Conservation (phyloP, 2,888 invertebrate species). For the Chironomus tentans region DNA sequence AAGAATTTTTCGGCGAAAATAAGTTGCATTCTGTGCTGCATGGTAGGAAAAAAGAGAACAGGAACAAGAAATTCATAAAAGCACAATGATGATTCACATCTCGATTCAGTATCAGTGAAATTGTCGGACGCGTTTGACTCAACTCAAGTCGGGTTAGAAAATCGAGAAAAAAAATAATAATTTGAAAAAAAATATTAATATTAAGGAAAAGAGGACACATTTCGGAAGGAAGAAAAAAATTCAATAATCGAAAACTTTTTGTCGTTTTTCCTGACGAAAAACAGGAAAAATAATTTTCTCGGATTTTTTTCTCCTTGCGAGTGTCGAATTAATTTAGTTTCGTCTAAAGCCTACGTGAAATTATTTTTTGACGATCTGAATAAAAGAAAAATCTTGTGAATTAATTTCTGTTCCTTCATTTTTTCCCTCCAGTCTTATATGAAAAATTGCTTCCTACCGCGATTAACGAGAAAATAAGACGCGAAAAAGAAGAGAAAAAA, state of each 20-base stretch:
- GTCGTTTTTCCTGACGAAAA: neutral
- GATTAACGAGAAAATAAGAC: too few species aligned
- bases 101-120: constrained; percentile 22
- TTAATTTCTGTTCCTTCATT: neutral
- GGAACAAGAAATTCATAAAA: constrained; percentile 9
- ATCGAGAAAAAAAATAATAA: neutral
- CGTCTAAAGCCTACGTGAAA: too few species aligned
- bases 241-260: neutral
- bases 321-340: neutral
- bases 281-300: neutral
- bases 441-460: neutral
- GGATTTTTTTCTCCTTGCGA: neutral
- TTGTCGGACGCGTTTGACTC: constrained; percentile 15
- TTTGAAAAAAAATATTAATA: neutral
- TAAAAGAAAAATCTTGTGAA: neutral
- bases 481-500: neutral
- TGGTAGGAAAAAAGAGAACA: neutral
- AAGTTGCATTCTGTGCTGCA: neutral
- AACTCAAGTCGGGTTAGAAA: neutral
- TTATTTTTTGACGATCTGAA: neutral
- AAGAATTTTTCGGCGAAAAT: neutral
- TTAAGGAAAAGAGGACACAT: neutral
- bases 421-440: neutral
- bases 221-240: neutral
- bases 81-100: neutral